Base-by-base conservation (phyloP, 2,797 vertebrate species). In the Pterois miles region DNA sequence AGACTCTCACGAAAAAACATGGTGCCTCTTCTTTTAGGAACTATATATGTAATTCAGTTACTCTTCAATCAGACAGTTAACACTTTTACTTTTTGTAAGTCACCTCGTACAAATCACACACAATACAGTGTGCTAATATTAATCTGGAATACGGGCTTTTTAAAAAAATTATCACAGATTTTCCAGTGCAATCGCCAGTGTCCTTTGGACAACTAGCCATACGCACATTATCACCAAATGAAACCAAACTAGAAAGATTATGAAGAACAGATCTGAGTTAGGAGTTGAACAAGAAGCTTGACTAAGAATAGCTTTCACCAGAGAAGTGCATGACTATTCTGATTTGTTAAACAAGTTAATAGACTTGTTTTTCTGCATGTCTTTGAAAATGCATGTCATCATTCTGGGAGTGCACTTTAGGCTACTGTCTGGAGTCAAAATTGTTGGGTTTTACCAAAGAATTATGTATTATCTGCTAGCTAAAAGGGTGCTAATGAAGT, bases 41-140 rank as follows among this genome's bases (percentile, higher is more conserved):
- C 48, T 31, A 33, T 8, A 63, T 25, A 25, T 69, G 59, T 70
- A 74, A 85, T 76, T 71, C 16, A 69, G 6, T 81, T 78, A 71
- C 69, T 57, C 65, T 59, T 52, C 16, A 62, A 12, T 52, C 10
- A 0, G n/a, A 66, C 22, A 29, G 43, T 27, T 18, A 5, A 57
- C 1, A 27, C 48, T 74, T 38, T 27, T 23, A 18, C 23, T 56
- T 14, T 34, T 6, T 29, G 4, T 14, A 50, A 20, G 22, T 31
- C 16, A n/a, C 33, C 50, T 53, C 11, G 20, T 53, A 56, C 20
- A 54, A 53, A 65, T 20, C 33, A 20, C 13, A 13, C 33, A n/a
- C 2, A 25, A n/a, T 4, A 16, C 13, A 16, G 16, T 9, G 12
- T 2, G 4, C 16, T 8, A 27, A 4, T 20, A 31, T 2, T 13